phyloP scores from a whole-genome alignment of 2,888 invertebrate genomes.

The Cephus spinipes region DNA sequence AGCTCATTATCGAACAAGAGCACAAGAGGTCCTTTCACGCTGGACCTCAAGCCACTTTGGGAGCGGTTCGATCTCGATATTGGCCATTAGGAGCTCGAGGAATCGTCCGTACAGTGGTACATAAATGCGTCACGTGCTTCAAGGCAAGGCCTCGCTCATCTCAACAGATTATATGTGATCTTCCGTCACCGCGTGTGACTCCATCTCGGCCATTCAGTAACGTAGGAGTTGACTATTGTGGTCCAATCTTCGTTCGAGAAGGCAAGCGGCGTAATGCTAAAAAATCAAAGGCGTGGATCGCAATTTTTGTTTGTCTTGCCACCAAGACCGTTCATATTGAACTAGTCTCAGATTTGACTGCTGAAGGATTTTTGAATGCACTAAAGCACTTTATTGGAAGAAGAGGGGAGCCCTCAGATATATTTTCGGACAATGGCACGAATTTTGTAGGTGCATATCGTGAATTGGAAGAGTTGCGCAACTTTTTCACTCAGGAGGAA shows the following conservation, averaged over 20 bases:
- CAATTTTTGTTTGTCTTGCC: slow-evolving; percentile 41
- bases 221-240: slow-evolving; percentile 44
- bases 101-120: slow-evolving; percentile 7
- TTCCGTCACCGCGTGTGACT: slow-evolving; percentile 38
- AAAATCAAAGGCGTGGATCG: slow-evolving; percentile 33
- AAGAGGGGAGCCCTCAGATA: slow-evolving; percentile 27
- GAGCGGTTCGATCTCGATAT: slow-evolving; percentile 15
- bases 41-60: slow-evolving; percentile 16
- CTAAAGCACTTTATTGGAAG: slow-evolving; percentile 36
- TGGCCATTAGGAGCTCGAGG: slow-evolving; percentile 22
- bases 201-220: slow-evolving; percentile 38
- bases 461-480: slow-evolving; percentile 21
- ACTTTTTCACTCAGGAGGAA: slow-evolving; percentile 1
- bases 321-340: slow-evolving; percentile 47
- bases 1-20: slow-evolving; percentile 5
- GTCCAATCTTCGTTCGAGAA: slow-evolving; percentile 37
- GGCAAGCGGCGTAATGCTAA: slow-evolving; percentile 26
- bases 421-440: slow-evolving; percentile 41
- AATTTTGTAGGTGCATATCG: slow-evolving; percentile 38
- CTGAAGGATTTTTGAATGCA: slow-evolving; percentile 34
- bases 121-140: slow-evolving; percentile 16
- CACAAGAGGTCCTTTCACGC: slow-evolving; percentile 11
- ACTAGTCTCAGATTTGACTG: slow-evolving; percentile 35
- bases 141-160: slow-evolving; percentile 23
- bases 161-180: slow-evolving; percentile 42